A percentile compares a stretch with the other conserved stretches of the same genome.
Conservation (phyloP, 2,888 invertebrate species). For the Heliconius erato region DNA sequence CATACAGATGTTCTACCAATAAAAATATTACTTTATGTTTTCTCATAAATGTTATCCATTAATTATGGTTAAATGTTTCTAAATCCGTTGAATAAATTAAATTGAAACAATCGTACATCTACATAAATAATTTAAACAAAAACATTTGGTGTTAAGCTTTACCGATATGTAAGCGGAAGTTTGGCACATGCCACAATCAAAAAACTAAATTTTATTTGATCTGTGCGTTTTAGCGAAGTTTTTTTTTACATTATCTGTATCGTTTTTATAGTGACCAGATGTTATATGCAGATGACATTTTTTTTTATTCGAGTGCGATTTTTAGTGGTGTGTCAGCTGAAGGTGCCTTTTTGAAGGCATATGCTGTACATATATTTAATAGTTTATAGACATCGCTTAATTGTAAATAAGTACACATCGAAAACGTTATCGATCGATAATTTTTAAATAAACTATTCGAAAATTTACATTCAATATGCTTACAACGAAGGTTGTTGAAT, state of each 20-base stretch:
- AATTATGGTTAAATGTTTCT: background rate
- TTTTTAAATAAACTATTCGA: slow-evolving; percentile 10
- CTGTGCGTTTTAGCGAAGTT: slow-evolving; percentile 74
- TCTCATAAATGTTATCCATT: background rate
- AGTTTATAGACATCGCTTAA: slow-evolving; percentile 35
- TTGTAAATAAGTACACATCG: slow-evolving; percentile 12
- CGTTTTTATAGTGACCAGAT: slow-evolving; percentile 81
- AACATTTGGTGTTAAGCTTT: slow-evolving; percentile 36
- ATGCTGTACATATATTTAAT: slow-evolving; percentile 71
- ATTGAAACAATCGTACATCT: slow-evolving; percentile 11
- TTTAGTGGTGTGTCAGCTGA: slow-evolving; percentile 75
- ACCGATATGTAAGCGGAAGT: slow-evolving; percentile 66
- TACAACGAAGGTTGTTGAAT: background rate
- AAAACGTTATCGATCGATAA: slow-evolving; percentile 21
- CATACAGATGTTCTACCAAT: background rate
- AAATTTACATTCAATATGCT: slow-evolving; percentile 8
- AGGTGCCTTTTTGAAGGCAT: slow-evolving; percentile 75
- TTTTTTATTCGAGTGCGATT: slow-evolving; percentile 77
- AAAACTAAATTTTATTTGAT: slow-evolving; percentile 65
- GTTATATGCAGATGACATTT: slow-evolving; percentile 85
- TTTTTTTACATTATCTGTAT: slow-evolving; percentile 66
- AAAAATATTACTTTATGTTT: background rate
- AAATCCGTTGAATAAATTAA: slow-evolving; percentile 22
- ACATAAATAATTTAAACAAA: slow-evolving; percentile 44
- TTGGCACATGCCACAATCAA: slow-evolving; percentile 76